These are phyloP conservation scores for Agrochola macilenta DNA, from an alignment of 2,888 invertebrate species.

Conservation along the genomic window DNA sequence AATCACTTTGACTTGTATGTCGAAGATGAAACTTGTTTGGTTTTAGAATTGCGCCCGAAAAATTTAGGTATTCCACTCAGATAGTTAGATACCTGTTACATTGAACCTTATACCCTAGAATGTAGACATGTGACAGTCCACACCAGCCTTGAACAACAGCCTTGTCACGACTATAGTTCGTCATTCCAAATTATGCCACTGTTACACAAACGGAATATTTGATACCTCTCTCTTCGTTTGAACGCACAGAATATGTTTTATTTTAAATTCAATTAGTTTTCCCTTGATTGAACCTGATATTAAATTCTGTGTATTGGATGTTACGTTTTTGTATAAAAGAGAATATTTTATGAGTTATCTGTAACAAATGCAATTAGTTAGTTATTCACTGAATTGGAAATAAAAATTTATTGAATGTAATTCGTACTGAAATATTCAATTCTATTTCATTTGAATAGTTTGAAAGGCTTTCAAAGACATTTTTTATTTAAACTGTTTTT, in stretches of 20 bases:
- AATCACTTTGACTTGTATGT: neutral
- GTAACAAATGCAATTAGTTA: conserved; percentile 47
- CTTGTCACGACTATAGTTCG: no score
- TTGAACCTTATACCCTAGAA: neutral
- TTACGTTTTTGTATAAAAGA: conserved; percentile 42
- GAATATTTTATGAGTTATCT: conserved; percentile 43
- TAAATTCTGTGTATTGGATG: conserved; percentile 24
- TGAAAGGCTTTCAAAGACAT: conserved; percentile 1
- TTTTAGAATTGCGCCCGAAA: neutral
- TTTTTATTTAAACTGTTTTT: conserved; percentile 22
- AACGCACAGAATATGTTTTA: conserved; percentile 41
- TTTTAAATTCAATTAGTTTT: conserved; percentile 46
- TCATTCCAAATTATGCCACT: neutral
- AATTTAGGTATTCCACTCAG: neutral
- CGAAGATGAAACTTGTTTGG: neutral
- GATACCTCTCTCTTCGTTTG: neutral
- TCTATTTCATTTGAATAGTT: conserved; percentile 35
- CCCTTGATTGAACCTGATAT: conserved; percentile 42
- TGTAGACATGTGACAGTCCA: neutral
- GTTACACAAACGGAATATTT: conserved; percentile 32
- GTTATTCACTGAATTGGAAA: conserved; percentile 30
- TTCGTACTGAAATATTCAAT: conserved; percentile 22
- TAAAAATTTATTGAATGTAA: conserved; percentile 26
- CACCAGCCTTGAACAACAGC: neutral
- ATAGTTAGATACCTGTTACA: neutral